A percentile compares a stretch with the other conserved stretches of the same genome.
Conservation (phyloP, 1,140 invertebrate genomes). For the Trichonephila clavipes region DNA sequence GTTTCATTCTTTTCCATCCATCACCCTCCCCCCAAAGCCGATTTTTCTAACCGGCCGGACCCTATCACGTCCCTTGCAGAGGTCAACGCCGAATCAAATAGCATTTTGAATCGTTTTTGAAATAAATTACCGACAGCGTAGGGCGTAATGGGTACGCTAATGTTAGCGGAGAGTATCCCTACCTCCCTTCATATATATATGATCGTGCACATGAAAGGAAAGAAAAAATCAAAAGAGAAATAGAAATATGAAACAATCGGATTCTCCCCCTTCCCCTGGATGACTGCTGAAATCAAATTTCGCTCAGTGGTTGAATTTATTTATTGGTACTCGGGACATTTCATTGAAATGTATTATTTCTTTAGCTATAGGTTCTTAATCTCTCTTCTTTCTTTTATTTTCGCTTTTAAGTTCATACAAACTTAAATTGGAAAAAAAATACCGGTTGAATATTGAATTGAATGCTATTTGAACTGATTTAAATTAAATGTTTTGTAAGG, state of each 20-base stretch:
- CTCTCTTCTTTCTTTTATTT: neutral
- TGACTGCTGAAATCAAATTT: slow-evolving; percentile 73
- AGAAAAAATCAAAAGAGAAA: slow-evolving; percentile 1
- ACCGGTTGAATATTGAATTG: neutral
- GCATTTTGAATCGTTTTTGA: slow-evolving; percentile 75
- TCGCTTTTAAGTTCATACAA: neutral
- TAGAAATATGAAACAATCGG: neutral
- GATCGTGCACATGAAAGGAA: slow-evolving; percentile 18
- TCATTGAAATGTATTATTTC: slow-evolving; percentile 73
- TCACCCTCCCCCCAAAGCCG: neutral
- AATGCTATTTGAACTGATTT: neutral
- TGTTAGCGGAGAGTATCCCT: slow-evolving; percentile 19
- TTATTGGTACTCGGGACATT: slow-evolving; percentile 67
- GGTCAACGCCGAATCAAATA: slow-evolving; percentile 69
- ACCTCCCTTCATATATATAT: neutral
- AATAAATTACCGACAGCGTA: slow-evolving; percentile 66
- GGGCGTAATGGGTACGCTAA: slow-evolving; percentile 73
- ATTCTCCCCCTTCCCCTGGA: slow-evolving; percentile 25
- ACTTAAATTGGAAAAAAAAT: neutral
- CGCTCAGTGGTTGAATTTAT: slow-evolving; percentile 68
- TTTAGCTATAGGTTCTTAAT: slow-evolving; percentile 12
- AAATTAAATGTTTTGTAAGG: neutral
- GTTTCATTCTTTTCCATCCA: slow-evolving; percentile 49
- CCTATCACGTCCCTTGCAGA: slow-evolving; percentile 56
- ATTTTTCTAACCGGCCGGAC: slow-evolving; percentile 59